phyloP scores from a whole-genome alignment of 2,797 vertebrate genomes.

The Vipera latastei region DNA sequence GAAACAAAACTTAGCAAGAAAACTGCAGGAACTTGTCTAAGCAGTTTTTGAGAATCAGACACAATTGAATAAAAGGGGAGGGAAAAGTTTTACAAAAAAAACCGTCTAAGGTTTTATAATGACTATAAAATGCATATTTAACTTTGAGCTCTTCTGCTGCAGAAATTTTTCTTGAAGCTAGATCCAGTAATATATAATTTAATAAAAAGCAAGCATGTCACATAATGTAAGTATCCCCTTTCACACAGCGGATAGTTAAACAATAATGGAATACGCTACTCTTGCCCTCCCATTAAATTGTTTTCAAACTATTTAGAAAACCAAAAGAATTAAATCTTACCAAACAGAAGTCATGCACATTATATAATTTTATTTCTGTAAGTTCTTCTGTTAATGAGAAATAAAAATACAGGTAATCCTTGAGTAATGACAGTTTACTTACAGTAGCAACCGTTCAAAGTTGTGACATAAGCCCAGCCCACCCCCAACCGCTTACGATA shows the following conservation, averaged over 20 bases:
- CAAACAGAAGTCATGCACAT: background rate
- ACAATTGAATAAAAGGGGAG: too few species aligned
- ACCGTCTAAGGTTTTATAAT: background rate
- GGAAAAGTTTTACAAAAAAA: background rate
- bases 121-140: conserved; percentile 1
- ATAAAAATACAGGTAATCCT: background rate
- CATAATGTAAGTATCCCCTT: background rate
- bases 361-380: background rate
- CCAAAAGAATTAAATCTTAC: background rate
- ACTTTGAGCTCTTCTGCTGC: conserved; percentile 29
- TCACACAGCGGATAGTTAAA: background rate
- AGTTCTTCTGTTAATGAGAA: background rate
- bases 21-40: too few species aligned
- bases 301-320: background rate
- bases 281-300: background rate
- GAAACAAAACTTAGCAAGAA: too few species aligned
- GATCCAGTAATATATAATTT: background rate
- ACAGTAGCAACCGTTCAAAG: too few species aligned
- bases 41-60: too few species aligned
- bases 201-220: background rate
- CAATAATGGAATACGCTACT: background rate
- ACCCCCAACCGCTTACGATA: too few species aligned
- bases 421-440: too few species aligned
- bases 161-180: background rate
- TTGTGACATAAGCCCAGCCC: too few species aligned